Evolutionary conservation across 1,140 invertebrate species (phyloP).

Genomic region (Drosophila grimshawi): DNA sequence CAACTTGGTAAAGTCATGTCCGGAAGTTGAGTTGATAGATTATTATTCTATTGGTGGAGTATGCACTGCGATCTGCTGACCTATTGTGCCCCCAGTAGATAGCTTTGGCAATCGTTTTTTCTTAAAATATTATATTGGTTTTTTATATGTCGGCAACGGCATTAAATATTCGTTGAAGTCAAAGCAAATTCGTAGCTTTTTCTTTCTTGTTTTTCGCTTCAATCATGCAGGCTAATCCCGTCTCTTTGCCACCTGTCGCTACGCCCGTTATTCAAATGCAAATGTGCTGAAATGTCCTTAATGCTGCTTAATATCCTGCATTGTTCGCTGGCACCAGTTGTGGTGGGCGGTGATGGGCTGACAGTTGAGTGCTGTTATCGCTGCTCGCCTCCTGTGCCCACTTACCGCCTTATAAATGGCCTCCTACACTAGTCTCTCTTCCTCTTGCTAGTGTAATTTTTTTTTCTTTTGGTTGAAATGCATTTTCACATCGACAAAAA

Average conservation of each 20-base stretch:
- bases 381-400: conserved; percentile 4
- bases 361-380: conserved; percentile 40
- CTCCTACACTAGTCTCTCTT: conserved; percentile 28
- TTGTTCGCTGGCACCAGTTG: conserved; percentile 57
- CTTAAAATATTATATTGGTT: neutral
- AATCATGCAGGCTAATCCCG: conserved; percentile 63
- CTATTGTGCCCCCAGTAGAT: too few species aligned
- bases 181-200: neutral
- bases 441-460: conserved; percentile 35
- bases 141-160: neutral
- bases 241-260: conserved; percentile 45
- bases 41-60: too few species aligned
- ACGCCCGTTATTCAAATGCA: conserved; percentile 48
- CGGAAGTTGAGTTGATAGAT: too few species aligned
- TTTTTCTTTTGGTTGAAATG: conserved; percentile 54
- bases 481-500: conserved; percentile 79
- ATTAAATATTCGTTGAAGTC: neutral
- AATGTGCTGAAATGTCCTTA: conserved; percentile 74
- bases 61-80: too few species aligned
- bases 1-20: too few species aligned
- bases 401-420: conserved; percentile 34
- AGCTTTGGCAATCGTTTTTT: too few species aligned
- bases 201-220: conserved; percentile 25
- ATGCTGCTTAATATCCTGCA: conserved; percentile 74
- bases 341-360: conserved; percentile 37